Evolutionary conservation across 2,113 vertebrate species (phyloP), one percentile per base, ranked within the genome.

Genomic region (Hoplias malabaricus): DNA sequence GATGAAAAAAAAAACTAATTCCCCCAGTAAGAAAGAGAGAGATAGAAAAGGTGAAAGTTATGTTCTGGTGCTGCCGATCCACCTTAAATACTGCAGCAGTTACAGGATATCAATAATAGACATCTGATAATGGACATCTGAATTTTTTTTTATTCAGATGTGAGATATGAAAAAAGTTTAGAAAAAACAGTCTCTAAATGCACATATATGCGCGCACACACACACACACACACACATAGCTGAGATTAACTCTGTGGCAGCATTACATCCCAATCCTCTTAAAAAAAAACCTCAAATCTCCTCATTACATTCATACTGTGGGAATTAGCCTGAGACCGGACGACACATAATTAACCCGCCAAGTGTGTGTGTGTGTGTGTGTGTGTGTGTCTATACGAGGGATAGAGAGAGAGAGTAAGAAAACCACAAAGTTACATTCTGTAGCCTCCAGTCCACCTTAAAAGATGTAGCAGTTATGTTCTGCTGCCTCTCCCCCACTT

Each of bases 201-300:
- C 53, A 42, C 50, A 40, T 34, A 40, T 34, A 38, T 53, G 27
- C 27, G 1, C 29, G 14, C 48, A 54, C 68, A 50, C 33, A 70
- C 73, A 42, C 53, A 46, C 38, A 48, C 65, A 53, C 29, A 53
- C 62, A 67, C 12, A 69, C n/a, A 23, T 4, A 31, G 33, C 16
- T 40, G 43, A 70, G 65, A 65, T 75, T 68, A 78, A 63, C 43
- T 56, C 50, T 13, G 46, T 16, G 50, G 66, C 48, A 76, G 68
- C 29, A 61, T 61, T 72, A 74, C 69, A 50, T 74, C 43, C 48
- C 43, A 36, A 74, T 79, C 77, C 73, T 57, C 72, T 75, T 71
- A 33, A 79, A 63, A 38, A 59, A 73, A 63, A 38, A 59, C 67
- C 12, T 9, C 4, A 76, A 76, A 75, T 46, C 71, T n/a, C 67